Conservation (phyloP, 2,797 vertebrate species). For the Notamacropus eugenii region DNA sequence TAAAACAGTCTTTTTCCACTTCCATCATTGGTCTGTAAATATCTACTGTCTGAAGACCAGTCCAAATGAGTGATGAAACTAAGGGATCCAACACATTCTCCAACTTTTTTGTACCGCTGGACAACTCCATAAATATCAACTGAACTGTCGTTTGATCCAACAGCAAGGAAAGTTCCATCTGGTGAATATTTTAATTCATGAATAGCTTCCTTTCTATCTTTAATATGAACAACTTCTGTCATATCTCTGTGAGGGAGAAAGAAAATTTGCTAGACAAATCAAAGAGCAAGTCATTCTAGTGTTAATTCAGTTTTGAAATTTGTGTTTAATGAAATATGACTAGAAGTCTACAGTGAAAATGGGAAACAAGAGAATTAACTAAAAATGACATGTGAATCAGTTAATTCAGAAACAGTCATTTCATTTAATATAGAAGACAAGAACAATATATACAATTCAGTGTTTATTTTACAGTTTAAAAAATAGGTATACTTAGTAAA, state of each 20-base stretch:
- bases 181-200: conserved; percentile 99
- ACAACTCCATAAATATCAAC: conserved; percentile 97
- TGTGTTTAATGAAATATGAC: background rate
- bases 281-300: conserved; percentile 56
- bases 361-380: conserved; percentile 45
- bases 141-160: conserved; percentile 97
- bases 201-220: conserved; percentile 98
- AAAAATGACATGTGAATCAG: conserved; percentile 24
- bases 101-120: conserved; percentile 98
- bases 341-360: conserved; percentile 17
- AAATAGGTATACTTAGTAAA: conserved; percentile 36
- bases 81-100: conserved; percentile 93
- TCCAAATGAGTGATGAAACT: conserved; percentile 99
- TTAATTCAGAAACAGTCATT: conserved; percentile 46
- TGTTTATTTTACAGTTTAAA: conserved; percentile 40
- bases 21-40: conserved; percentile 97
- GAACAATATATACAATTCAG: conserved; percentile 22
- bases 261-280: conserved; percentile 68
- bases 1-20: conserved; percentile 95
- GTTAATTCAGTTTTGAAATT: conserved; percentile 55
- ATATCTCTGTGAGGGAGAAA: conserved; percentile 92
- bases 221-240: conserved; percentile 99
- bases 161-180: conserved; percentile 95
- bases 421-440: conserved; percentile 44
- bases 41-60: conserved; percentile 97